Evolutionary conservation across 2,888 invertebrate species (phyloP).

Genomic region (Schrankia costaestrigalis): DNA sequence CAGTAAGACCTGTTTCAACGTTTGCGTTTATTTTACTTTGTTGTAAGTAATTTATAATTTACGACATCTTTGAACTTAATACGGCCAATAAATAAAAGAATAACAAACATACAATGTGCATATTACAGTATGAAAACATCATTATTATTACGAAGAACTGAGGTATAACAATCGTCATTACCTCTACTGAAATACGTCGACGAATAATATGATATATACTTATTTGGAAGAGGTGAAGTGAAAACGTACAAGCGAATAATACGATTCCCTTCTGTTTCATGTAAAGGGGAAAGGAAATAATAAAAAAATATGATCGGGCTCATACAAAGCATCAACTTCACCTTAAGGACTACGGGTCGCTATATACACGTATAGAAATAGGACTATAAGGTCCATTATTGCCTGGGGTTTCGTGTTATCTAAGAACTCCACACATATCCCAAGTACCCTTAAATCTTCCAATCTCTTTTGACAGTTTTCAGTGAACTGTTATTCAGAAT

Average conservation of each 20-base stretch:
- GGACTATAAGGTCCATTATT: slow-evolving; percentile 18
- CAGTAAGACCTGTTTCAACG: too few relatives aligned
- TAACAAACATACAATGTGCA: neutral
- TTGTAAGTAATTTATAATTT: neutral
- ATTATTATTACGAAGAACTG: neutral
- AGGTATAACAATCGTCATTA: neutral
- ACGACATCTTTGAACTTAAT: neutral
- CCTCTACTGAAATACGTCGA: neutral
- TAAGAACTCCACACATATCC: slow-evolving; percentile 11
- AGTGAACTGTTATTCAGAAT: too few relatives aligned
- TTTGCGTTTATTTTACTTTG: too few relatives aligned
- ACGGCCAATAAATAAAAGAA: slow-evolving; percentile 2
- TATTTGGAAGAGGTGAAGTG: slow-evolving; percentile 2
- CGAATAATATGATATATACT: slow-evolving; percentile 3
- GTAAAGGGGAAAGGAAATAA: slow-evolving; percentile 3
- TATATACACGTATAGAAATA: slow-evolving; percentile 22
- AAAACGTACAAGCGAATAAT: slow-evolving; percentile 10
- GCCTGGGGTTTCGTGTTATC: slow-evolving; percentile 17
- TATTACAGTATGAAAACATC: slow-evolving; percentile 3
- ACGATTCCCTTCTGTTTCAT: slow-evolving; percentile 9
- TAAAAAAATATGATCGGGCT: slow-evolving; percentile 16
- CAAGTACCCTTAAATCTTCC: slow-evolving; percentile 8
- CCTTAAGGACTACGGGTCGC: slow-evolving; percentile 9
- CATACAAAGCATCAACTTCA: slow-evolving; percentile 12
- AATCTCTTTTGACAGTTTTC: too few relatives aligned